Percentiles rank a stretch among this genome's conserved stretches.
phyloP scores from a whole-genome alignment of 2,888 invertebrate species.

The Dynastes maya region DNA sequence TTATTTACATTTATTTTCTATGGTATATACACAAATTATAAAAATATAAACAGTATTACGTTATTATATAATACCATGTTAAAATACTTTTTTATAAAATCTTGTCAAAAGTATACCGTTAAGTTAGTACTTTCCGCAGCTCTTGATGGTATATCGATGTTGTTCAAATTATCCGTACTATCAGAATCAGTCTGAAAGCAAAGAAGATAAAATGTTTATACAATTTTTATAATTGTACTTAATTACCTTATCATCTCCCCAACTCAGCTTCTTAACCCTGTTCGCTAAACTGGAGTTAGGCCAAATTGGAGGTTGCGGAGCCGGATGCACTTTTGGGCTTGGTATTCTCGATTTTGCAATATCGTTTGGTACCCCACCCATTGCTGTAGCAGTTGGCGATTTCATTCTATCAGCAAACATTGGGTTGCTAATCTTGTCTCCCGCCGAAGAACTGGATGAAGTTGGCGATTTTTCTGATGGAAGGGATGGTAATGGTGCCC shows the following conservation, averaged over 20 bases:
- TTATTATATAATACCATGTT: not conserved
- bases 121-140: constrained; percentile 74
- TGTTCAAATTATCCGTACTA: constrained; percentile 70
- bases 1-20: constrained; percentile 40
- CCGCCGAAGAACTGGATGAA: constrained; percentile 54
- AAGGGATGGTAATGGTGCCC: constrained; percentile 56
- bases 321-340: constrained; percentile 70
- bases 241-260: constrained; percentile 77
- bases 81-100: constrained; percentile 5
- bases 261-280: constrained; percentile 84
- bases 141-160: constrained; percentile 68
- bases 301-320: constrained; percentile 74
- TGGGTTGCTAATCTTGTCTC: constrained; percentile 65
- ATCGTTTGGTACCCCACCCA: constrained; percentile 70
- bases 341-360: constrained; percentile 66
- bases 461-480: constrained; percentile 64
- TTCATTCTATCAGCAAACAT: constrained; percentile 66
- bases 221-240: not conserved
- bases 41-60: constrained; percentile 7
- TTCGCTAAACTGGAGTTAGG: constrained; percentile 80
- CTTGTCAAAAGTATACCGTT: constrained; percentile 73
- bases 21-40: constrained; percentile 40
- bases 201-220: constrained; percentile 6
- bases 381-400: constrained; percentile 67
- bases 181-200: constrained; percentile 71